These are phyloP conservation scores for Brachycybe producta DNA, from an alignment of 2,888 invertebrate genomes.

Conservation along the genomic window DNA sequence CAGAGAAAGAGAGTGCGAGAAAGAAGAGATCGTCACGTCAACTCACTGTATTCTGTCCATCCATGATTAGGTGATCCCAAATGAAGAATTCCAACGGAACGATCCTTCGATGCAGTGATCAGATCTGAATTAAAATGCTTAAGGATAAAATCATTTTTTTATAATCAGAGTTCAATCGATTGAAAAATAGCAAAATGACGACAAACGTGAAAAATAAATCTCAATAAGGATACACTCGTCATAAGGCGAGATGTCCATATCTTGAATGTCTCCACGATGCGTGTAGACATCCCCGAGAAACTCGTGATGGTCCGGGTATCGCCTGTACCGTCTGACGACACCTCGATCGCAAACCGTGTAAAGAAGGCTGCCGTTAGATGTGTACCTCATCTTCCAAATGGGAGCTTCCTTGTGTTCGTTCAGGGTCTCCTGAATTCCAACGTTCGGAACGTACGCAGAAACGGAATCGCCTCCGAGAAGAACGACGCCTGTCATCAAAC, in stretches of 20 bases:
- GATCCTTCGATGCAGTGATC: constrained; percentile 39
- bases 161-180: not conserved
- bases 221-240: constrained; percentile 40
- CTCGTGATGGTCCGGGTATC: constrained; percentile 39
- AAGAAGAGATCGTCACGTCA: constrained; percentile 32
- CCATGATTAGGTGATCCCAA: constrained; percentile 40
- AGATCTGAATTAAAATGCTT: constrained; percentile 29
- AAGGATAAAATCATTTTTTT: constrained; percentile 11
- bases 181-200: not conserved
- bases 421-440: constrained; percentile 36
- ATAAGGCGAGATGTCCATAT: constrained; percentile 40
- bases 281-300: constrained; percentile 38
- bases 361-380: constrained; percentile 37
- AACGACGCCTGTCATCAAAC: constrained; percentile 31
- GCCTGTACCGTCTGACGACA: constrained; percentile 35
- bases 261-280: constrained; percentile 38
- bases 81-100: constrained; percentile 37
- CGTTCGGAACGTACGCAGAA: constrained; percentile 37
- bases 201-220: constrained; percentile 14
- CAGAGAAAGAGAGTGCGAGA: not conserved
- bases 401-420: constrained; percentile 35
- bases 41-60: constrained; percentile 38
- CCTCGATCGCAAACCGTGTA: constrained; percentile 38
- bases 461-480: constrained; percentile 38
- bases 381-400: constrained; percentile 38